A percentile compares a stretch with the other conserved stretches of the same genome.
Evolutionary conservation across 2,888 invertebrate genomes (phyloP).

Genomic region (Horisme vitalbata): DNA sequence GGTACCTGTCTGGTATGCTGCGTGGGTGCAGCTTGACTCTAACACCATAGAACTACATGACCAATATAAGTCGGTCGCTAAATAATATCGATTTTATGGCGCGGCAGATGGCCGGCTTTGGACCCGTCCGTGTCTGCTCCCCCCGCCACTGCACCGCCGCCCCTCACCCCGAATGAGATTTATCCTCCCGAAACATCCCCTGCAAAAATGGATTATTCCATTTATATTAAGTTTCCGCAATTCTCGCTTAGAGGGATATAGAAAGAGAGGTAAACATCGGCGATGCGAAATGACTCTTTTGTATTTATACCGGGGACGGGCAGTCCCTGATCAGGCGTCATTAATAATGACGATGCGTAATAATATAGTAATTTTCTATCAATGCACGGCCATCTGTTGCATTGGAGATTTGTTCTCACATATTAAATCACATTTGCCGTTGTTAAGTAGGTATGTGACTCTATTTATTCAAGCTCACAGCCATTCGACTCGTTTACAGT

Average conservation of each 20-base stretch:
- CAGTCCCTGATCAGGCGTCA: slow-evolving; percentile 57
- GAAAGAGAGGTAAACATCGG: slow-evolving; percentile 61
- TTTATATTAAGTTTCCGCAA: slow-evolving; percentile 82
- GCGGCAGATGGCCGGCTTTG: slow-evolving; percentile 76
- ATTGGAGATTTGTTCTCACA: slow-evolving; percentile 24
- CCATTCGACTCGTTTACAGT: slow-evolving; percentile 41
- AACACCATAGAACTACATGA: slow-evolving; percentile 39
- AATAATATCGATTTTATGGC: slow-evolving; percentile 79
- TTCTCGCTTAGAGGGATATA: slow-evolving; percentile 74
- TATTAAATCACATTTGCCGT: slow-evolving; percentile 35
- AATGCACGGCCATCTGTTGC: slow-evolving; percentile 67
- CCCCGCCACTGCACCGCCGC: slow-evolving; percentile 60
- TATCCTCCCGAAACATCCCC: slow-evolving; percentile 77
- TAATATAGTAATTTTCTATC: slow-evolving; percentile 61
- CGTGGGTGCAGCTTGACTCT: slow-evolving; percentile 26
- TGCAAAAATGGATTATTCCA: slow-evolving; percentile 76
- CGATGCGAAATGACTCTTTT: slow-evolving; percentile 62
- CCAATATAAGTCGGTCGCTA: slow-evolving; percentile 63
- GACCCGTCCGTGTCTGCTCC: slow-evolving; percentile 57
- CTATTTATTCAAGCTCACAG: slow-evolving; percentile 32
- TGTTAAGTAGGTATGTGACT: slow-evolving; percentile 27
- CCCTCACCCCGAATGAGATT: slow-evolving; percentile 77
- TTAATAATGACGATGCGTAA: slow-evolving; percentile 71
- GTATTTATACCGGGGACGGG: slow-evolving; percentile 72
- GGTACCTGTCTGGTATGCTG: slow-evolving; percentile 12